Conservation (phyloP, 30 jellyfish, hydroid and myxozoan genomes). For the Turritopsis rubra region DNA sequence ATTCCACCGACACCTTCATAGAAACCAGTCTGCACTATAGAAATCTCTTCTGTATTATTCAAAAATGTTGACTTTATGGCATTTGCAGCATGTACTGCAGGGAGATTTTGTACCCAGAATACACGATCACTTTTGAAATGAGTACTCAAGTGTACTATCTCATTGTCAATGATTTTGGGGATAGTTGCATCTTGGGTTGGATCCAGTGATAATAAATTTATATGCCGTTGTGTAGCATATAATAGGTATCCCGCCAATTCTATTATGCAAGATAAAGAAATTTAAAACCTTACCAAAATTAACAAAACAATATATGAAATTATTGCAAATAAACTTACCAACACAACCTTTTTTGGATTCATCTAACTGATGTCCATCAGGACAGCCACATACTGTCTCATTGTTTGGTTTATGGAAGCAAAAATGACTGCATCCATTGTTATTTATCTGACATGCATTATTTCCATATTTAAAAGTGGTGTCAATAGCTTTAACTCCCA, state of each 20-base stretch:
- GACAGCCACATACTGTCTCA: slow-evolving; percentile 52
- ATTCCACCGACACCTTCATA: slow-evolving; percentile 50
- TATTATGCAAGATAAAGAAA: background rate
- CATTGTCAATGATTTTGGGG: slow-evolving; percentile 5
- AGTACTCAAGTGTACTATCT: background rate
- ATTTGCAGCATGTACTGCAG: slow-evolving; percentile 9
- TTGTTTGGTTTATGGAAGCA: slow-evolving; percentile 62
- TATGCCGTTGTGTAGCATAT: slow-evolving; percentile 3
- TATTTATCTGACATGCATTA: slow-evolving; percentile 57
- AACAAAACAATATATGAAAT: background rate
- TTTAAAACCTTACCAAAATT: background rate
- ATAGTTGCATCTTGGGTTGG: slow-evolving; percentile 2
- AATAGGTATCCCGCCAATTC: slow-evolving; percentile 9
- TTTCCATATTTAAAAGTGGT: slow-evolving; percentile 43
- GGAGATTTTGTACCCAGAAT: slow-evolving; percentile 18
- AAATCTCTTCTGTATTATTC: slow-evolving; percentile 49
- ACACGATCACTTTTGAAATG: background rate
- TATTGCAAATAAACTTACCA: slow-evolving; percentile 40
- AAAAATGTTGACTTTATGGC: slow-evolving; percentile 55
- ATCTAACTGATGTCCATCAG: slow-evolving; percentile 70
- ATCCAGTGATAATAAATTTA: slow-evolving; percentile 16
- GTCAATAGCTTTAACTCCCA: slow-evolving; percentile 85
- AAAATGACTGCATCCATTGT: slow-evolving; percentile 76
- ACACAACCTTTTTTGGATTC: slow-evolving; percentile 53
- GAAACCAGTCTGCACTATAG: slow-evolving; percentile 39